Evolutionary conservation across 2,113 vertebrate species (phyloP).

Genomic region (Diadophis punctatus): DNA sequence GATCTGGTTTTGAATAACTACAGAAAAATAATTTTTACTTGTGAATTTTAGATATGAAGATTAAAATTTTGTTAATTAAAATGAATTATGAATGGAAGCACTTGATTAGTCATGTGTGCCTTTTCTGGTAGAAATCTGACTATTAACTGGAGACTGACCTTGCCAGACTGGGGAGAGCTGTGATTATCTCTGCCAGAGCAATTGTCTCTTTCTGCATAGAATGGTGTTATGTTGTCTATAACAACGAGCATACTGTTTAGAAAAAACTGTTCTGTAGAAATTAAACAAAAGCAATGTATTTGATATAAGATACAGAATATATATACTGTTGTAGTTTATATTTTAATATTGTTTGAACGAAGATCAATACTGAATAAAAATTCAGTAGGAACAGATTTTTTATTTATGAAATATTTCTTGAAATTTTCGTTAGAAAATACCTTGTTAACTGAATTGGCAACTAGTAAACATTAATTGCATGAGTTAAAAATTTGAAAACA

Average conservation of each 20-base stretch:
- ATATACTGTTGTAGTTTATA: conserved; percentile 8
- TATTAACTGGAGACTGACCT: conserved; percentile 63
- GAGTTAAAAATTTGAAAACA: conserved; percentile 35
- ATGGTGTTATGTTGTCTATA: conserved; percentile 46
- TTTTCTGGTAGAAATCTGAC: conserved; percentile 48
- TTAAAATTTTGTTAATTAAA: conserved; percentile 52
- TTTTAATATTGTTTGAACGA: conserved; percentile 28
- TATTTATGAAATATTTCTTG: conserved; percentile 12
- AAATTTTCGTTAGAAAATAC: not conserved
- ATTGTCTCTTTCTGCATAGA: conserved; percentile 55
- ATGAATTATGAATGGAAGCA: conserved; percentile 50
- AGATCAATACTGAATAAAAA: conserved; percentile 25
- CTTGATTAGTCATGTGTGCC: conserved; percentile 52
- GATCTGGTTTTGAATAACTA: conserved; percentile 50
- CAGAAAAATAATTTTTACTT: conserved; percentile 48
- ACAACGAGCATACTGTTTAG: conserved; percentile 61
- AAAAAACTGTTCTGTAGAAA: conserved; percentile 51
- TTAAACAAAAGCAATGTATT: conserved; percentile 52
- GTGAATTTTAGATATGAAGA: conserved; percentile 35
- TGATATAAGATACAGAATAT: conserved; percentile 33
- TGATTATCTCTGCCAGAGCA: conserved; percentile 47
- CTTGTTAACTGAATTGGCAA: conserved; percentile 44
- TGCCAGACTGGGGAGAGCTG: conserved; percentile 61
- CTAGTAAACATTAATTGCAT: conserved; percentile 29
- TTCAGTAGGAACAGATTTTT: not conserved